A percentile compares a stretch with the other conserved stretches of the same genome.
Conservation (phyloP, 2,113 vertebrate genomes). For the Aptenodytes patagonicus region DNA sequence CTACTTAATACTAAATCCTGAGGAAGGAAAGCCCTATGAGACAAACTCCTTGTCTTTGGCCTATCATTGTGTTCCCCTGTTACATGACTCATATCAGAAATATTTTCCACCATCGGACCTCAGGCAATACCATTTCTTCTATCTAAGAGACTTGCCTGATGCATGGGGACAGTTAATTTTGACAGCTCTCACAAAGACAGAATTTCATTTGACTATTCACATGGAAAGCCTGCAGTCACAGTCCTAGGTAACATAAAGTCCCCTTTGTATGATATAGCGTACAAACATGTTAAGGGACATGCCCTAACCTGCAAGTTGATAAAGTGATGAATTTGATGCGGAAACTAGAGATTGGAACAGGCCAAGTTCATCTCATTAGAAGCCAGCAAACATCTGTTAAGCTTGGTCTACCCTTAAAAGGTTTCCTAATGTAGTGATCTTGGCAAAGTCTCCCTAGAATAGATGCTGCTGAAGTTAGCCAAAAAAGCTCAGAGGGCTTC, state of each 20-base stretch:
- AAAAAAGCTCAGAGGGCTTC: background rate
- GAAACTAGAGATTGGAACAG: background rate
- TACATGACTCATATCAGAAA: background rate
- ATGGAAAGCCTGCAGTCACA: background rate
- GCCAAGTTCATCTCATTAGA: background rate
- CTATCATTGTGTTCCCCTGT: background rate
- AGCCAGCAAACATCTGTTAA: background rate
- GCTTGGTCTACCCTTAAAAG: background rate
- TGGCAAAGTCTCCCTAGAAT: background rate
- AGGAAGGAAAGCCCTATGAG: background rate
- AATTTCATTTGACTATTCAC: background rate
- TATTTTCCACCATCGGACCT: background rate
- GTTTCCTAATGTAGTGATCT: background rate
- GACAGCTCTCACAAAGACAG: background rate
- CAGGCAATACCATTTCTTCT: background rate
- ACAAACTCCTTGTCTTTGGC: background rate
- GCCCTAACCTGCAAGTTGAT: background rate
- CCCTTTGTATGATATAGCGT: background rate
- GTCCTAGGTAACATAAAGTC: background rate
- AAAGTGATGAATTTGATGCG: background rate
- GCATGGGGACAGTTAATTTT: background rate
- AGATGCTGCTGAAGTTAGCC: background rate
- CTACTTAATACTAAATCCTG: background rate
- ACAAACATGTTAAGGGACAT: background rate
- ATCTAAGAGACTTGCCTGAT: background rate